A percentile compares a stretch with the other conserved stretches of the same genome.
These are phyloP conservation scores for Pluvialis apricaria DNA, from an alignment of 2,113 vertebrate genomes.

Conservation along the genomic window DNA sequence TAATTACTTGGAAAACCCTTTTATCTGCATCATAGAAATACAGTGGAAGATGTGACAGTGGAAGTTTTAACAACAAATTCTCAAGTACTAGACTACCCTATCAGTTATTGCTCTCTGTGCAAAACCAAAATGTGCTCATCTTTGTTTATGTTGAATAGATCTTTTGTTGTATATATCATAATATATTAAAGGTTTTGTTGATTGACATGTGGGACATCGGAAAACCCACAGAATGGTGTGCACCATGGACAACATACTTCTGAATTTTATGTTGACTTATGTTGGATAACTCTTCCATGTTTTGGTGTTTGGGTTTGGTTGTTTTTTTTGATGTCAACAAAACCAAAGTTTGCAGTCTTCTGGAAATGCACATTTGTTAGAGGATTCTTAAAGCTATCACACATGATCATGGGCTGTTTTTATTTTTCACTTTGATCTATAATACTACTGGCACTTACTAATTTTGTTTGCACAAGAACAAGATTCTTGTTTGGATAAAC, in stretches of 20 bases:
- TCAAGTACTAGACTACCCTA: background rate
- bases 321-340: background rate
- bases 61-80: background rate
- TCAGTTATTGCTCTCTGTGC: background rate
- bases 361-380: background rate
- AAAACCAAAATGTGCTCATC: background rate
- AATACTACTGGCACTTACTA: background rate
- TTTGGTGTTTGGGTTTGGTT: too few species aligned
- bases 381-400: background rate
- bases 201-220: accelerated
- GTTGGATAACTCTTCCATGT: background rate
- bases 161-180: background rate
- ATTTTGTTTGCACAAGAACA: accelerated
- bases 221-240: background rate
- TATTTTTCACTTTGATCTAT: background rate
- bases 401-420: background rate
- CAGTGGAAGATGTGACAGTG: background rate
- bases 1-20: background rate
- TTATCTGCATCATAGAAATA: background rate
- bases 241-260: accelerated
- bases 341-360: background rate
- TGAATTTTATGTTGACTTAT: background rate
- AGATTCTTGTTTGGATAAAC: background rate
- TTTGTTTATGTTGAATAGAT: background rate
- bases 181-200: background rate